Conservation (phyloP, 2,797 vertebrate genomes). For the Malacoraja senta region DNA sequence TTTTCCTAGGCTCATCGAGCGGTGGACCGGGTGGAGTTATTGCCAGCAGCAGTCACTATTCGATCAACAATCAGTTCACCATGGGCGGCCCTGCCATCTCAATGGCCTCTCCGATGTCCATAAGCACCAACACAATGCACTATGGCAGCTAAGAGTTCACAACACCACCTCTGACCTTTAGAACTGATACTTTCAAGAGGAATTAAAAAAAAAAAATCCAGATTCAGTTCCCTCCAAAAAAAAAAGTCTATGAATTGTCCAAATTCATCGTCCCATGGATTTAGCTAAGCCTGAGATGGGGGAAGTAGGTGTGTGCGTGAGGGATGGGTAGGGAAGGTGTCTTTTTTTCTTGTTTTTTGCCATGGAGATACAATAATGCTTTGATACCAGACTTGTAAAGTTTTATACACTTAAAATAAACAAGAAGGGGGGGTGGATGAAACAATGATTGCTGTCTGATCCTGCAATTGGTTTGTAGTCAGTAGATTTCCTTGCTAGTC, state of each 20-base stretch:
- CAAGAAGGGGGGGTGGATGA: neutral
- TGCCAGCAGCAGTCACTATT: constrained; percentile 71
- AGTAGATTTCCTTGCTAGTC: constrained; percentile 19
- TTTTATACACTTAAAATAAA: constrained; percentile 17
- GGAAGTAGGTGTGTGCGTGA: neutral
- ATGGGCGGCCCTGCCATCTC: constrained; percentile 89
- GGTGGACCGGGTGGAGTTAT: constrained; percentile 66
- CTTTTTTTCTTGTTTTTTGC: neutral
- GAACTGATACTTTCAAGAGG: constrained; percentile 30
- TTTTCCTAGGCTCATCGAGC: constrained; percentile 63
- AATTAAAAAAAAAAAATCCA: constrained; percentile 25
- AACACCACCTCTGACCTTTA: constrained; percentile 1
- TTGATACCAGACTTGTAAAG: constrained; percentile 38
- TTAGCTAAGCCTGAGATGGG: neutral
- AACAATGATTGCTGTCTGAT: constrained; percentile 7
- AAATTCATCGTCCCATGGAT: constrained; percentile 22
- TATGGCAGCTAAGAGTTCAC: constrained; percentile 76
- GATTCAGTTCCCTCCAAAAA: constrained; percentile 26
- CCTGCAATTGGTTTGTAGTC: constrained; percentile 21
- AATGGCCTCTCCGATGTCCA: constrained; percentile 91
- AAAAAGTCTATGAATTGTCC: neutral
- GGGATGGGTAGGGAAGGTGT: neutral
- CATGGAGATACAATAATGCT: neutral
- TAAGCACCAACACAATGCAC: constrained; percentile 94
- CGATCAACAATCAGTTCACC: constrained; percentile 89